Base-by-base conservation (phyloP, 2,797 vertebrate species). In the Chelidonichthys spinosus region DNA sequence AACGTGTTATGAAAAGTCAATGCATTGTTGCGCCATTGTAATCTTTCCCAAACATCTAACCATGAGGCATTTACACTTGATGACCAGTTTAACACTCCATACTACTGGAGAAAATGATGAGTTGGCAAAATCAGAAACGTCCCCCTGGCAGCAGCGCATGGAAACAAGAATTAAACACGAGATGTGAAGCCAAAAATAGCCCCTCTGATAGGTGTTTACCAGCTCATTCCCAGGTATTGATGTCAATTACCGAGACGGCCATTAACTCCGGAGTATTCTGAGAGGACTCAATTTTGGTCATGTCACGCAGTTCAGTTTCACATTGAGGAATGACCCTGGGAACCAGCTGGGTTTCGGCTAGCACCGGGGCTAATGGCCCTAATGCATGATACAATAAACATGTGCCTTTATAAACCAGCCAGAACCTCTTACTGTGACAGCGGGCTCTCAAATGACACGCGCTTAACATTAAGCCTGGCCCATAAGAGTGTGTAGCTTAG, bases 361-460 rank as follows among this genome's bases (percentile, higher is more conserved):
- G 85, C 72, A 63, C 74, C 33, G 76, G 11, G 76, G 81, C 88
- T 92, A 93, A 93, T 91, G 92, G 90, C 81, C 69, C 78, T 86
- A 86, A 91, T 87, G 88, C 86, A 90, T 83, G 85, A 84, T 86
- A 90, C 87, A 89, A 92, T 92, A 93, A 92, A 90, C 90, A 91
- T 81, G 84, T 82, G 81, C 87, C 88, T 92, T 91, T 87, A 91
- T 88, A 90, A 91, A 89, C 87, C 88, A 87, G 79, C 78, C 76
- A 67, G 89, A 92, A 87, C 84, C 91, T 89, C 86, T 89, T 83
- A 88, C 74, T 62, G 84, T 68, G 86, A 85, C 88, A 83, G 85
- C 60, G 33, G 73, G 81, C 88, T 92, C 91, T 90, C 90, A 86
- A 85, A 92, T 92, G 90, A 92, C 92, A 90, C 88, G 72, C 85